Percentiles rank a stretch among this genome's conserved stretches.
These are phyloP conservation scores for Emys orbicularis DNA, from an alignment of 2,797 vertebrate species.

Conservation along the genomic window DNA sequence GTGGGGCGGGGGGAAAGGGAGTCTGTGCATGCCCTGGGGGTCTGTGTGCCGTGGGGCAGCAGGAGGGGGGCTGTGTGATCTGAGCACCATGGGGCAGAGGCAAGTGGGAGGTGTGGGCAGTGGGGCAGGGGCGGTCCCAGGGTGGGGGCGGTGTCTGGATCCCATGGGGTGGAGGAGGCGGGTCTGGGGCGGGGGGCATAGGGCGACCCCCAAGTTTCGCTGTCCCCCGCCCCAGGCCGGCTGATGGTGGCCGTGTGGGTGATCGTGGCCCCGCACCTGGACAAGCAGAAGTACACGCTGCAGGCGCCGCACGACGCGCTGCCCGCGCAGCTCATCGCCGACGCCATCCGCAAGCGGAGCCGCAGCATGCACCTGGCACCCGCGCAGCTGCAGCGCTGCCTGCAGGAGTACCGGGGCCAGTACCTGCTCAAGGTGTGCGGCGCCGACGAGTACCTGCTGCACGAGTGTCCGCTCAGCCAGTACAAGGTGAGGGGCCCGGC, in stretches of 20 bases:
- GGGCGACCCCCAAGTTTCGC: neutral
- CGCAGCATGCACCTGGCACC: conserved; percentile 87
- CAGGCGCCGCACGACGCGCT: conserved; percentile 84
- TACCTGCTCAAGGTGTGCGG: conserved; percentile 87
- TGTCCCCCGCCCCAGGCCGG: conserved; percentile 72
- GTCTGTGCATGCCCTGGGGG: too few species aligned
- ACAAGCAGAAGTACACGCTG: conserved; percentile 87
- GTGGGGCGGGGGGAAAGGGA: too few species aligned
- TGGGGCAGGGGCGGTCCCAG: too few species aligned
- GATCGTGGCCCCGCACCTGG: conserved; percentile 86
- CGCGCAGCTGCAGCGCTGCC: conserved; percentile 86
- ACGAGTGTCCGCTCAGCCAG: conserved; percentile 75
- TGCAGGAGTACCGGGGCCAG: conserved; percentile 87
- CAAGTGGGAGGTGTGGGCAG: too few species aligned
- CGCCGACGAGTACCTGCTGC: conserved; percentile 86
- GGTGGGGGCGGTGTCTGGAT: too few species aligned
- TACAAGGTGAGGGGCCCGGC: too few species aligned
- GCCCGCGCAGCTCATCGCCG: conserved; percentile 83
- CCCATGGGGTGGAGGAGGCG: too few species aligned
- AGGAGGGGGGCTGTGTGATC: too few species aligned
- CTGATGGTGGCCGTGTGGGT: conserved; percentile 89
- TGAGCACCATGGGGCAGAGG: too few species aligned
- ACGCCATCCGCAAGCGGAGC: conserved; percentile 86
- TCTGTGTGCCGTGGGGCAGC: too few species aligned
- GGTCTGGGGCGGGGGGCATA: neutral